Evolutionary conservation across 2,797 vertebrate genomes (phyloP), one percentile per base, ranked within the genome.

Genomic region (Lepus townsendii): DNA sequence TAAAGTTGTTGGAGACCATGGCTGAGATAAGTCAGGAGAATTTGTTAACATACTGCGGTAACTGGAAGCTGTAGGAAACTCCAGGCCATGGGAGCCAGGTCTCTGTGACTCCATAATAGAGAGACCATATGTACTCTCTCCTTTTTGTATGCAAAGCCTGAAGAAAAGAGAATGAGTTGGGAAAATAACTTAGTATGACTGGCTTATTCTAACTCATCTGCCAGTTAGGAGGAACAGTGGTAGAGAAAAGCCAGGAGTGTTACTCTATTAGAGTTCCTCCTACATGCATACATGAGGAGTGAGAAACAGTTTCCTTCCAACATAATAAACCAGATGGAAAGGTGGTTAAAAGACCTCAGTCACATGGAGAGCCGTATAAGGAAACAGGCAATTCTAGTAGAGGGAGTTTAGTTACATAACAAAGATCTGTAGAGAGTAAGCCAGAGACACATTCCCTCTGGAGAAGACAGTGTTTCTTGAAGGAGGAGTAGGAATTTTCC

Each of bases 1-100:
- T 66, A 66, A 77, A 87, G 76, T 71, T 89, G 57, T 80, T 87
- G 63, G 92, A 91, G 47, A 69, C 63, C 89, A 20, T 87, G 17
- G 30, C 78, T 83, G 79, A 92, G 54, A n/a, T 91, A 20, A 65
- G 3, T 7, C 63, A 86, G 60, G 2, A 83, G 60, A 71, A 22
- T 66, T 65, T 88, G 54, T n/a, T 65, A 78, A 71, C 65, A 26
- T 1, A 65, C 9, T 42, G 60, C 2, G 75, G 54, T 12, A 69
- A 14, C 2, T 3, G 4, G 27, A 11, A 88, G n/a, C 9, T 5
- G 52, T 60, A 52, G 54, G 22, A 91, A 80, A 72, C 26, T 13
- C 7, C 16, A 95, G 68, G 24, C 54, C 24, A 42, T 19, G 42
- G 57, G 26, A 17, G n/a, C n/a, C 47, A 62, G 35, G 3, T 6